A percentile compares a stretch with the other conserved stretches of the same genome.
Evolutionary conservation across 2,113 vertebrate species (phyloP).

Genomic region (Uropsilus gracilis): DNA sequence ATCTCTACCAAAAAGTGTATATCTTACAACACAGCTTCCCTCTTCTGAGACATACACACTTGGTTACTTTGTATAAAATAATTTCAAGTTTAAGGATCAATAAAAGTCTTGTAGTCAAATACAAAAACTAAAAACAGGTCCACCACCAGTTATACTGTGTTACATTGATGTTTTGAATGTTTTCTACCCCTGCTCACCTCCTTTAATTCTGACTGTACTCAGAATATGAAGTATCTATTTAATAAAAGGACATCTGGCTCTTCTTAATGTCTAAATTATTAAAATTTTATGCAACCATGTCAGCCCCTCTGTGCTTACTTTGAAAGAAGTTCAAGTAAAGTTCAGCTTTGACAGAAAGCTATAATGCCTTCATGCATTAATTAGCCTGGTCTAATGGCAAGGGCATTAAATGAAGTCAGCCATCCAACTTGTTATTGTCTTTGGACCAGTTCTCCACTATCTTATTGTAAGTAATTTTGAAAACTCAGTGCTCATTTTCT

Average conservation of each 20-base stretch:
- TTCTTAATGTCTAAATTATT: constrained; percentile 65
- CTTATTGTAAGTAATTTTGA: neutral
- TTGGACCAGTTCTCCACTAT: neutral
- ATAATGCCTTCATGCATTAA: constrained; percentile 29
- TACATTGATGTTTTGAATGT: neutral
- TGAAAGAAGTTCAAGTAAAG: constrained; percentile 71
- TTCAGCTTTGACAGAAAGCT: constrained; percentile 49
- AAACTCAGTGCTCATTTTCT: neutral
- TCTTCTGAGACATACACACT: neutral
- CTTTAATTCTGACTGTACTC: neutral
- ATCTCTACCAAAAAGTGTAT: neutral
- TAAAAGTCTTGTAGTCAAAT: neutral
- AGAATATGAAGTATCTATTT: constrained; percentile 54
- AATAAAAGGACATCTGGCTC: constrained; percentile 64
- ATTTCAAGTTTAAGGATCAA: neutral
- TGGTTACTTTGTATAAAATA: neutral
- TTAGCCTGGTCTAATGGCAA: constrained; percentile 45
- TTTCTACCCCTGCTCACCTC: neutral
- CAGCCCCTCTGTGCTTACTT: constrained; percentile 46
- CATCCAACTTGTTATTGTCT: neutral
- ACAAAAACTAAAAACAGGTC: neutral
- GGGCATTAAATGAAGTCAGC: constrained; percentile 19
- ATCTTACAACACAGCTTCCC: neutral
- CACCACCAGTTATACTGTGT: neutral
- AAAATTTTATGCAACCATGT: constrained; percentile 32